Evolutionary conservation across 1,140 invertebrate species (phyloP).

Genomic region (Theocolax elegans): DNA sequence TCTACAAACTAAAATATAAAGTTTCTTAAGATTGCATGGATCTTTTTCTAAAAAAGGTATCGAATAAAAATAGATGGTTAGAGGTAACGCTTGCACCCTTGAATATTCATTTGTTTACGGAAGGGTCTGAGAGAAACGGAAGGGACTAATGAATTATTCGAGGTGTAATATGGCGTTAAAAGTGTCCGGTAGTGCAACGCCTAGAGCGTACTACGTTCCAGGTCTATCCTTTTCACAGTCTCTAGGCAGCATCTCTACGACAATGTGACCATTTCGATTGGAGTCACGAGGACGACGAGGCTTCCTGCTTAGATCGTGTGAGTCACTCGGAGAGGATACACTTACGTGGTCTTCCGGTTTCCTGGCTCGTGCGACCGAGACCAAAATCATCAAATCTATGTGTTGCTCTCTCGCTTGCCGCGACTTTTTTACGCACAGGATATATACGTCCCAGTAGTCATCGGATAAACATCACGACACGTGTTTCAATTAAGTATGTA

Average conservation of each 20-base stretch:
- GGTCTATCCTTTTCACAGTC: not conserved
- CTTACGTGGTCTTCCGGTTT: constrained; percentile 53
- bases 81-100: too few species aligned
- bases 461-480: constrained; percentile 45
- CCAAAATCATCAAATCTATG: too few species aligned
- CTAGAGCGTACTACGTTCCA: constrained; percentile 28
- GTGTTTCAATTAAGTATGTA: constrained; percentile 44
- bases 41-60: too few species aligned
- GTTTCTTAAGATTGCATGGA: too few species aligned
- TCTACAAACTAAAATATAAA: too few species aligned
- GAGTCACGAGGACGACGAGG: constrained; percentile 48
- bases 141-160: constrained; percentile 37
- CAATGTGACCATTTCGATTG: constrained; percentile 50
- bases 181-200: constrained; percentile 37
- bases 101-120: too few species aligned
- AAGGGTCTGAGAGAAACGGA: too few species aligned
- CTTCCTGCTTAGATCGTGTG: constrained; percentile 48
- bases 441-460: constrained; percentile 38
- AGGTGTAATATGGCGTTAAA: too few species aligned
- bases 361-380: too few species aligned
- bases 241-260: not conserved
- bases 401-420: too few species aligned
- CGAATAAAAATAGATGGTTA: too few species aligned
- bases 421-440: constrained; percentile 41
- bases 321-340: constrained; percentile 53